Base-by-base conservation (phyloP, 2,888 invertebrate species). In the Dermolepida albohirtum region DNA sequence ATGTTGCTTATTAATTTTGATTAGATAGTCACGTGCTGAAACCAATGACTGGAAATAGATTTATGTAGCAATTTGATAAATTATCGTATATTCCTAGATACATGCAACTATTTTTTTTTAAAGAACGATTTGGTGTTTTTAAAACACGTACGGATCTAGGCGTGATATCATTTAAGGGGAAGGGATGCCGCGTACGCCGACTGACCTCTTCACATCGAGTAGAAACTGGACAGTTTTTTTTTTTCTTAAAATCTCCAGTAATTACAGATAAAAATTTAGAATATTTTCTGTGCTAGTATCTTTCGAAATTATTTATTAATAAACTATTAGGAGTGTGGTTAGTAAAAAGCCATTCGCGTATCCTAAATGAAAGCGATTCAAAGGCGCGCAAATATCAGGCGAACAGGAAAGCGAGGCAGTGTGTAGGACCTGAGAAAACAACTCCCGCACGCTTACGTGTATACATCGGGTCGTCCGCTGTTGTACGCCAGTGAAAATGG, bases 381-480 rank as follows among this genome's bases (percentile, higher is more conserved):
- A 70, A 65, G 71, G 84, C 84, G 84, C 82, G 79, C 80, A 80
- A 76, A 78, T 78, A 81, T 80, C 80, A 81, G 83, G 84, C 77
- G 79, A 73, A 69, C 78, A 82, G 79, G 75, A 78, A 64, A 62
- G 17, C 12, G 29, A 50, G 64, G 50, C 52, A 65, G 52, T 67
- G 34, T 62, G 49, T 64, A 17, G 52, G 52, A 34, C 40, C 47
- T 39, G 39, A 39, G 51, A 51, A 34, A 44, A n/a, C 12, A 27
- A 47, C 52, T 17, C 40, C 12, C 44, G 14, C 34, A 59, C 49
- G 59, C 10, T 40, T 17, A 40, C 65, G 40, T 39, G 27, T n/a
- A n/a, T n/a, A n/a, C 22, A 22, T 22, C 4, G 22, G 1, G 22
- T 50, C 14, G 10, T 64, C n/a, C 50, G 34, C 4, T 10, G 34